Percentiles rank a stretch among this genome's conserved stretches.
Evolutionary conservation across 2,888 invertebrate genomes (phyloP).

Genomic region (Phyto melanocephala): DNA sequence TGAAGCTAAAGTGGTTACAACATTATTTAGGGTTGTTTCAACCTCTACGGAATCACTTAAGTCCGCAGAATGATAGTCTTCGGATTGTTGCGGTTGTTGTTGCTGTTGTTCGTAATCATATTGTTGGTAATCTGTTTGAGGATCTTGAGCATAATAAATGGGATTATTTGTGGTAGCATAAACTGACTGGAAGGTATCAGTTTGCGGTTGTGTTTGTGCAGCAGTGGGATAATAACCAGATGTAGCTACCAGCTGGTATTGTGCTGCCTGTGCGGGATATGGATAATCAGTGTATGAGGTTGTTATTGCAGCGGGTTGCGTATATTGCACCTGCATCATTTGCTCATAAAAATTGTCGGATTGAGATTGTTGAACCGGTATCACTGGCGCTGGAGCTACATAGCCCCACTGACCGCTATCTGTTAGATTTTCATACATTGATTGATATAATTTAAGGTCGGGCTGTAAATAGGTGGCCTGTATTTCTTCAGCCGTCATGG

Average conservation of each 20-base stretch:
- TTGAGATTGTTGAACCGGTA: slow-evolving; percentile 52
- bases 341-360: slow-evolving; percentile 75
- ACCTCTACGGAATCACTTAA: slow-evolving; percentile 64
- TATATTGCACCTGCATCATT: slow-evolving; percentile 75
- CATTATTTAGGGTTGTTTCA: slow-evolving; percentile 67
- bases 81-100: neutral
- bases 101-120: slow-evolving; percentile 42
- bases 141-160: slow-evolving; percentile 70
- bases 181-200: slow-evolving; percentile 70
- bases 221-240: slow-evolving; percentile 71
- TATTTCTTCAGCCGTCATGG: slow-evolving; percentile 75
- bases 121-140: slow-evolving; percentile 66
- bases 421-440: slow-evolving; percentile 74
- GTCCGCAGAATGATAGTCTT: slow-evolving; percentile 32
- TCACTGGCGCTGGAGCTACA: slow-evolving; percentile 31
- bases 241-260: slow-evolving; percentile 72
- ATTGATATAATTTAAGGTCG: slow-evolving; percentile 73
- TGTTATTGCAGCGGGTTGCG: slow-evolving; percentile 62
- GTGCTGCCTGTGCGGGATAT: slow-evolving; percentile 70
- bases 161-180: slow-evolving; percentile 62
- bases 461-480: slow-evolving; percentile 75
- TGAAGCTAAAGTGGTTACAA: slow-evolving; percentile 70
- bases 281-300: slow-evolving; percentile 67
- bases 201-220: slow-evolving; percentile 64
- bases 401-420: slow-evolving; percentile 73